Base-by-base conservation (phyloP, 2,113 vertebrate genomes). In the Tragelaphus imberbis region DNA sequence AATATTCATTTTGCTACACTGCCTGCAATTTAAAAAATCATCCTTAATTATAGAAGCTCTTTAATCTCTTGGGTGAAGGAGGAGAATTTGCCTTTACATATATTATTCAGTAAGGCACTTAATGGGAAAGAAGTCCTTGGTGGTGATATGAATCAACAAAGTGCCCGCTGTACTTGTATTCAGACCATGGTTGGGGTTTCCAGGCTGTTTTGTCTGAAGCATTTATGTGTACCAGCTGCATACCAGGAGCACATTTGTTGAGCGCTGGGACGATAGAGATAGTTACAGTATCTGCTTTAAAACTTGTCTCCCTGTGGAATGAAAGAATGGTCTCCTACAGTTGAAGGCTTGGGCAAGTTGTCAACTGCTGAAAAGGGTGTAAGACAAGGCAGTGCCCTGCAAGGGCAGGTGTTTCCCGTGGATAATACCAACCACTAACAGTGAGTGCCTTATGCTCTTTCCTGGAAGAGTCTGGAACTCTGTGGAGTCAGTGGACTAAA, bases 21-120 rank as follows among this genome's bases (percentile, higher is more conserved):
- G 96, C 95, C 80, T 98, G 55, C 91, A 97, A 96, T 95, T 98
- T 97, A 44, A 95, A 95, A 97, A 97, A 98, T 98, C 93, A 97
- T 98, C 85, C 75, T 95, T 98, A 98, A 98, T 97, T 98, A 97
- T 87, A 95, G 87, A 91, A 95, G 81, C n/a, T 85, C 36, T 21
- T 40, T 88, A 59, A 92, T 94, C 94, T 97, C 92, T 84, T 79
- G 47, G 96, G 89, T 94, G 91, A 95, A 95, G 58, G 63, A 93
- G 58, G 93, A 94, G 82, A 85, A 77, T 95, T 96, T 97, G 93
- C 89, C 94, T 97, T 97, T 95, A 93, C 84, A 91, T 93, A 71
- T 82, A 58, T 96, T 93, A 98, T 92, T 97, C 25, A 44, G 61
- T 95, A 84, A 84, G 61, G 10, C 27, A 25, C 13, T 95, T 79